These are phyloP conservation scores for Ophioninae sp. DNA, from an alignment of 2,888 invertebrate genomes.

Conservation along the genomic window DNA sequence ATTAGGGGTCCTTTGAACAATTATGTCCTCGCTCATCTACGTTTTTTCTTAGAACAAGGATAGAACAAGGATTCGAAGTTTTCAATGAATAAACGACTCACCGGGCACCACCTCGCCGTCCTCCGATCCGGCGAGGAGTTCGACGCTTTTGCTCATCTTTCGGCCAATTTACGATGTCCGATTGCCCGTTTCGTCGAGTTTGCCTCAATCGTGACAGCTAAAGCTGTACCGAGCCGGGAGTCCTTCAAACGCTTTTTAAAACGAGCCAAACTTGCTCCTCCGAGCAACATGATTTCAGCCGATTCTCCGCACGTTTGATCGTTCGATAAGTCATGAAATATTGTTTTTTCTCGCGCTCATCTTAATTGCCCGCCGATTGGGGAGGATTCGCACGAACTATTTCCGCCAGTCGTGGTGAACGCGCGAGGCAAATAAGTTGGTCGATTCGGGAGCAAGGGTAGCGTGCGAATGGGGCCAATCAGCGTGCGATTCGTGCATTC, in stretches of 20 bases:
- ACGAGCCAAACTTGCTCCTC: conserved; percentile 70
- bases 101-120: conserved; percentile 74
- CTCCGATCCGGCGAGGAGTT: conserved; percentile 77
- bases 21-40: no score
- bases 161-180: conserved; percentile 32
- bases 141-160: conserved; percentile 79
- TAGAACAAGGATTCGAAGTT: no score
- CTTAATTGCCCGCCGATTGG: conserved; percentile 7
- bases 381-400: neutral
- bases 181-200: conserved; percentile 38
- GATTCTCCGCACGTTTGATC: conserved; percentile 62
- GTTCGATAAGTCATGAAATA: conserved; percentile 53
- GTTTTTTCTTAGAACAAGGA: no score
- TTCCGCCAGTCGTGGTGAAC: neutral
- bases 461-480: conserved; percentile 1
- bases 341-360: conserved; percentile 22
- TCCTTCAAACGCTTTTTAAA: conserved; percentile 77
- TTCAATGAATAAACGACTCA: conserved; percentile 58
- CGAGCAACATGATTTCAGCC: conserved; percentile 73
- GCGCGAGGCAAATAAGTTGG: neutral
- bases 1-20: no score
- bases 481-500: conserved; percentile 35
- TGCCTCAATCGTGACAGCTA: conserved; percentile 30
- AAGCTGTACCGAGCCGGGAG: conserved; percentile 64
- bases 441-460: neutral